phyloP scores from a whole-genome alignment of 1,140 invertebrate species.

The Pentalonia nigronervosa region DNA sequence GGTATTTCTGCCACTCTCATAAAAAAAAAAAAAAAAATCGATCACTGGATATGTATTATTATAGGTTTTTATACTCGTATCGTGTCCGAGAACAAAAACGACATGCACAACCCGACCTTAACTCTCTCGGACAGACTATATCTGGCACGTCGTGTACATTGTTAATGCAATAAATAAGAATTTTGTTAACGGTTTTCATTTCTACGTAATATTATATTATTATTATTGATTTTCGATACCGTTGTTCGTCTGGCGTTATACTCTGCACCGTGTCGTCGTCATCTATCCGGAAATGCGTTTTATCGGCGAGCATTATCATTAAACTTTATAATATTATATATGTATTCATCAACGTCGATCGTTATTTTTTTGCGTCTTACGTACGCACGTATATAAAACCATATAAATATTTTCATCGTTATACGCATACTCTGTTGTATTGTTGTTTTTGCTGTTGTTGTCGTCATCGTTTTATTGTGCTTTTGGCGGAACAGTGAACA shows the following conservation, averaged over 20 bases:
- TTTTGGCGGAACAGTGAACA: not conserved
- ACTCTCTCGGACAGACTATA: not conserved
- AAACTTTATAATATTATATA: no score
- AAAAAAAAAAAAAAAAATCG: not conserved
- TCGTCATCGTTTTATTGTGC: not conserved
- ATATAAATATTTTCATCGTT: constrained; percentile 1
- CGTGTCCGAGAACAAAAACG: not conserved
- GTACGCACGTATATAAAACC: not conserved
- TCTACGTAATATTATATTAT: not conserved
- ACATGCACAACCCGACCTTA: not conserved
- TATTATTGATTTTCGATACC: not conserved
- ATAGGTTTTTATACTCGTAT: not conserved
- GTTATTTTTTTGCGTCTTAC: not conserved
- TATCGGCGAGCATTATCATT: not conserved
- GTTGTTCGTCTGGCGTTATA: not conserved
- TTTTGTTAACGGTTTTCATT: not conserved
- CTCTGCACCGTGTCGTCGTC: not conserved
- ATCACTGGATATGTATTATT: not conserved
- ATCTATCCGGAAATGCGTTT: not conserved
- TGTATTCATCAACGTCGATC: no score
- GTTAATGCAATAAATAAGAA: not conserved
- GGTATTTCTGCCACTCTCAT: no score
- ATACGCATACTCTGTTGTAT: not conserved
- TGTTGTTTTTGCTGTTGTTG: not conserved
- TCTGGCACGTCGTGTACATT: not conserved